These are phyloP conservation scores for Hiodon tergisus DNA, from an alignment of 2,113 vertebrate species.

Conservation along the genomic window DNA sequence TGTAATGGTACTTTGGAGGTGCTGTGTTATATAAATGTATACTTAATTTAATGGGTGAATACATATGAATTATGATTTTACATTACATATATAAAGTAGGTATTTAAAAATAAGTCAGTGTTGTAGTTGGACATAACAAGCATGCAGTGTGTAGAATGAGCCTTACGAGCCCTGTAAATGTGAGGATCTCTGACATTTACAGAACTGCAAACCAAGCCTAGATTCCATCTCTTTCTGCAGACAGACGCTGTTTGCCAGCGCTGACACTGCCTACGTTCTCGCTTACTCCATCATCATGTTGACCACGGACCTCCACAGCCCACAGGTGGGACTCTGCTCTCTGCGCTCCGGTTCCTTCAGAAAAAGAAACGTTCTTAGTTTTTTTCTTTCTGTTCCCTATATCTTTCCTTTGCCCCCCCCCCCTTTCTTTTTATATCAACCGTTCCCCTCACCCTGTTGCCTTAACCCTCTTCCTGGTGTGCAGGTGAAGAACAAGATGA, in stretches of 20 bases:
- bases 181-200: neutral
- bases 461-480: neutral
- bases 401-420: neutral
- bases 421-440: neutral
- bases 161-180: neutral
- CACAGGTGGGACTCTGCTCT: conserved; percentile 69
- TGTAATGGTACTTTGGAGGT: no score
- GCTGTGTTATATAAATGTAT: no score
- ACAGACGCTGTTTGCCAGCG: conserved; percentile 91
- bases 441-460: neutral
- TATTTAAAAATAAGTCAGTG: no score
- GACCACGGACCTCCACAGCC: conserved; percentile 95
- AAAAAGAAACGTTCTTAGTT: no score
- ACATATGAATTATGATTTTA: no score
- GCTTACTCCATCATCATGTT: conserved; percentile 98
- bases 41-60: no score
- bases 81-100: no score
- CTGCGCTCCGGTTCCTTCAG: neutral
- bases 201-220: conserved; percentile 1
- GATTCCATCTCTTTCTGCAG: conserved; percentile 51
- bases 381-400: neutral
- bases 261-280: conserved; percentile 97
- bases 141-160: neutral
- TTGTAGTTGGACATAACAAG: no score
- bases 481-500: conserved; percentile 98